Base-by-base conservation (phyloP, 2,797 vertebrate species). In the Borostomias antarcticus region DNA sequence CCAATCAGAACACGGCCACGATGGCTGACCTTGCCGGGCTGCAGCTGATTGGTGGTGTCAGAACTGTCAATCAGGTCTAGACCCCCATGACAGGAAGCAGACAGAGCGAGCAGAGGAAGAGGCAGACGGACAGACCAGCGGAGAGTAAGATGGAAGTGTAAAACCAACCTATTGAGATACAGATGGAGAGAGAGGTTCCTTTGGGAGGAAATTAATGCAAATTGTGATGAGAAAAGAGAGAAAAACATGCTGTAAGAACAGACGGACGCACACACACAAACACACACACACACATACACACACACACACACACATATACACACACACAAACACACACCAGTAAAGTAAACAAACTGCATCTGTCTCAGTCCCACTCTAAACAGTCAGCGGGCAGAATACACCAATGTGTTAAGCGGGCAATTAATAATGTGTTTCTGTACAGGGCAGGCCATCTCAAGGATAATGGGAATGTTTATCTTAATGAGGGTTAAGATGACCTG, bases 21-120 rank as follows among this genome's bases (percentile, higher is more conserved):
- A 81, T 73, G 85, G 82, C 89, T 92, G 94, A 95, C 95, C 94
- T 95, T 95, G 93, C 90, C 84, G 89, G 89, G 92, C 91, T 82
- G 79, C 89, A 91, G 89, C 92, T 91, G 89, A 95, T 95, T 94
- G 94, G 94, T 70, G 71, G 84, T 91, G 92, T 93, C 85, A 92
- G 89, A 86, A 88, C 90, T 91, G 92, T 86, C 89, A 93, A 85
- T 87, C 83, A 88, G 88, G 89, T 88, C 89, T 90, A 80, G 73
- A 87, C 79, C 88, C 82, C 67, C 80, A 78, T 89, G 86, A 91
- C 89, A 81, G 86, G 61, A 73, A 66, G n/a, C 26, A 40, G 43
- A 43, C 7, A 29, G 13, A 67, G 47, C 61, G 32, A 66, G 26
- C 0, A 21, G 54, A 50, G 59, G 53, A 51, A 65, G 52, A 58